phyloP scores from a whole-genome alignment of 2,113 vertebrate species.

The Colistium nudipinnis region DNA sequence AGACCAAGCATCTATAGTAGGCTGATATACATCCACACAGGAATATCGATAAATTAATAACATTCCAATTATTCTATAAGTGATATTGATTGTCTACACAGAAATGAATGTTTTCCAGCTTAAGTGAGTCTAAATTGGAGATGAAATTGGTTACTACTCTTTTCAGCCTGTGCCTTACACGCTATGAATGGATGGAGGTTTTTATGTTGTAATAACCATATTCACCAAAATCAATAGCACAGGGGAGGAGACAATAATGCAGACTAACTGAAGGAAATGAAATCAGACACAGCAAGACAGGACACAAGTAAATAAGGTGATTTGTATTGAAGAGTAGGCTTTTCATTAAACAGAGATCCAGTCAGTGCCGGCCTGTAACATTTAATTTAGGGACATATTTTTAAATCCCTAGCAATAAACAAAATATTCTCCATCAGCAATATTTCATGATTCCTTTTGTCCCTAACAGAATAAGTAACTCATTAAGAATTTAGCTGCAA shows the following conservation, averaged over 20 bases:
- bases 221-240: conserved; percentile 95
- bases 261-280: conserved; percentile 89
- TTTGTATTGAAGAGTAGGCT: conserved; percentile 94
- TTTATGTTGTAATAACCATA: conserved; percentile 95
- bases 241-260: conserved; percentile 90
- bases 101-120: conserved; percentile 90
- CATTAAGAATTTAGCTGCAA: conserved; percentile 32
- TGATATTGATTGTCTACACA: conserved; percentile 90
- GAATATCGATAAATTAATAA: conserved; percentile 92
- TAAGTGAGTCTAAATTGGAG: conserved; percentile 84
- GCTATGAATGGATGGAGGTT: conserved; percentile 86
- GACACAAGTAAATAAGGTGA: conserved; percentile 85
- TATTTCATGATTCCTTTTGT: conserved; percentile 40
- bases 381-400: conserved; percentile 85
- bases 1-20: conserved; percentile 74
- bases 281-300: conserved; percentile 86
- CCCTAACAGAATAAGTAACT: conserved; percentile 33
- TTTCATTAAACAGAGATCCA: conserved; percentile 90
- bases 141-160: conserved; percentile 47
- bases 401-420: conserved; percentile 48
- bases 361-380: conserved; percentile 86
- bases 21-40: conserved; percentile 88
- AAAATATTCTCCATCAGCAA: conserved; percentile 71
- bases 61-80: conserved; percentile 87
- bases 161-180: conserved; percentile 61